A percentile compares a stretch with the other conserved stretches of the same genome.
These are phyloP conservation scores for Plectropomus leopardus DNA, from an alignment of 2,113 vertebrate genomes.

Conservation along the genomic window DNA sequence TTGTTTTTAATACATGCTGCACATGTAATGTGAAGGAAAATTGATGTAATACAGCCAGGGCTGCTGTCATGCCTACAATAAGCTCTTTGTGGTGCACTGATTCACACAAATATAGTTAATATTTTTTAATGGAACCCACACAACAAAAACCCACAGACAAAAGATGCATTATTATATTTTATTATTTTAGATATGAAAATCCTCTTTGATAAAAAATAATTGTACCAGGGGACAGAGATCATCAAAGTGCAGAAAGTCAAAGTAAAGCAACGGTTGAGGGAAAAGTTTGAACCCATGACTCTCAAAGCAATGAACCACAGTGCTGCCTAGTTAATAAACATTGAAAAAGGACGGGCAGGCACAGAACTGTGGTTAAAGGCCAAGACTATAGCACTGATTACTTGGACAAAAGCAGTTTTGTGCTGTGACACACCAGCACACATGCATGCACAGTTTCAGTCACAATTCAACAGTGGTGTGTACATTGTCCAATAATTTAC, in stretches of 20 bases:
- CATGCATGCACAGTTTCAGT: background rate
- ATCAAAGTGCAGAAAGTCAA: background rate
- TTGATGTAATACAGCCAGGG: too few relatives aligned
- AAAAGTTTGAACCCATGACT: background rate
- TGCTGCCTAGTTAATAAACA: constrained; percentile 1
- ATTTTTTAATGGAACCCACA: background rate
- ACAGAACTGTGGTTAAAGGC: constrained; percentile 35
- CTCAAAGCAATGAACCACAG: background rate
- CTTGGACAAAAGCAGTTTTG: constrained; percentile 19
- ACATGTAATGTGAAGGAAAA: background rate
- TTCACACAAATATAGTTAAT: background rate
- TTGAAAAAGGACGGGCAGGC: background rate
- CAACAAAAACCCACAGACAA: too few relatives aligned
- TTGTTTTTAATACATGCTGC: background rate
- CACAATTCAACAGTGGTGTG: background rate
- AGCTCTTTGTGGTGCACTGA: background rate
- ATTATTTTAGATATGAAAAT: constrained; percentile 32
- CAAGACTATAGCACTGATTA: constrained; percentile 2
- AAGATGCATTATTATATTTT: too few relatives aligned
- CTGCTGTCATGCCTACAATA: too few relatives aligned
- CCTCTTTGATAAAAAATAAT: background rate
- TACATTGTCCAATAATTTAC: background rate
- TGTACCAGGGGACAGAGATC: background rate
- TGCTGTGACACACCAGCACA: background rate
- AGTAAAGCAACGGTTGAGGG: constrained; percentile 8